Conservation (phyloP, 2,888 invertebrate genomes). For the Ormyrus thymus region DNA sequence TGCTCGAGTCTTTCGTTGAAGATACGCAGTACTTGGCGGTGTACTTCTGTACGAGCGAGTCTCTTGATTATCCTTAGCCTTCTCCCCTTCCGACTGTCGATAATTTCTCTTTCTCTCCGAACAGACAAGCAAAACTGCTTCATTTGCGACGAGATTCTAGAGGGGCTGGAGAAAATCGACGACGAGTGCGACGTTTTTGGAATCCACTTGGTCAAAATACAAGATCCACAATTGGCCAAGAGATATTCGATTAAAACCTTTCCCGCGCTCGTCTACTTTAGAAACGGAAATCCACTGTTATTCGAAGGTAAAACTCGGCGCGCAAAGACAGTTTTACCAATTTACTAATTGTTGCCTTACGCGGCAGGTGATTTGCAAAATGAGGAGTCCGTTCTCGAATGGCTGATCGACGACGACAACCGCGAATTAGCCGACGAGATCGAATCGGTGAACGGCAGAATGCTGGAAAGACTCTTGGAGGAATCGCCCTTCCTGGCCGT, state of each 20-base stretch:
- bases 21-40: slow-evolving; percentile 95
- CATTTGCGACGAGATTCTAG: slow-evolving; percentile 92
- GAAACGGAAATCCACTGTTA: slow-evolving; percentile 82
- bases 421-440: slow-evolving; percentile 95
- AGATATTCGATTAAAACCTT: slow-evolving; percentile 96
- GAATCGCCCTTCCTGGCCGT: slow-evolving; percentile 93
- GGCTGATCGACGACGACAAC: slow-evolving; percentile 95
- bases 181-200: slow-evolving; percentile 95
- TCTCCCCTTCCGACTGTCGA: not conserved
- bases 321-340: too few relatives aligned
- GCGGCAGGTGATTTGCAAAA: slow-evolving; percentile 89
- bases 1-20: slow-evolving; percentile 92
- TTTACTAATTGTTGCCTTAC: not conserved
- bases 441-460: slow-evolving; percentile 92
- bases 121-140: slow-evolving; percentile 92
- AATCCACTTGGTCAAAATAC: slow-evolving; percentile 94
- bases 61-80: too few relatives aligned
- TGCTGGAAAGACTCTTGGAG: slow-evolving; percentile 89
- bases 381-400: slow-evolving; percentile 92
- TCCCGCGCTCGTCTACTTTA: slow-evolving; percentile 93
- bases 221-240: slow-evolving; percentile 92
- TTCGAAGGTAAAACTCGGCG: slow-evolving; percentile 76
- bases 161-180: slow-evolving; percentile 91
- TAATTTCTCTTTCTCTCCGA: slow-evolving; percentile 57
- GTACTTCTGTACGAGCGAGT: slow-evolving; percentile 86